Base-by-base conservation (phyloP, 2,797 vertebrate species). In the Phrynocephalus guinanensis region DNA sequence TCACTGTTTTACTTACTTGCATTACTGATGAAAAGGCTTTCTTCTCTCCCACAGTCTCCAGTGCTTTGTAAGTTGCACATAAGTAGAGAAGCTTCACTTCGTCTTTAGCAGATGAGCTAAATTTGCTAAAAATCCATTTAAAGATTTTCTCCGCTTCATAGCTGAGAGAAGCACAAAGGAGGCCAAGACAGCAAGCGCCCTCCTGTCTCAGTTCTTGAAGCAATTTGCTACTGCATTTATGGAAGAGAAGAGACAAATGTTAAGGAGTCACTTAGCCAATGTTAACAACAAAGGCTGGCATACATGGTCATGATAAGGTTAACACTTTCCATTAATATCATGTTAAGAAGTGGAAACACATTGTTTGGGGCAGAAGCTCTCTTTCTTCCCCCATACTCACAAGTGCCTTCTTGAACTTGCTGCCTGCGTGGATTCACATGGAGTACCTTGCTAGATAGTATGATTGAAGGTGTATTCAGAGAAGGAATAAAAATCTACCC, bases 121-220 rank as follows among this genome's bases (percentile, higher is more conserved):
- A 98, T 97, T 99, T 99, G 91, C 97, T 96, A 95, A 99, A 99
- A 95, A 99, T 98, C 99, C 99, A 99, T 95, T 99, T 99, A 96
- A 99, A 99, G 96, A 99, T 98, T 95, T 98, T 98, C 96, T 99
- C 98, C 1, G 99, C 98, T 96, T 99, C 99, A 0, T 99, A 99
- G 97, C 98, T 98, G 91, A 99, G 95, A 92, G 98, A 97, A 18
- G 98, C 98, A 96, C 98, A 99, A 90, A 99, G 98, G 94, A 99
- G 97, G 93, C 99, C 99, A 91, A 99, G 97, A 93, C 98, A 99
- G 94, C 97, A 97, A 66, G 99, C 98, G 24, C 98, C 99, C 89
- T 99, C 99, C 96, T 99, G 99, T 92, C 99, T 97, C 94, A 99
- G 92, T 96, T 99, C 99, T 94, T 98, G 98, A 95, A 99, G 97